Evolutionary conservation across 2,113 vertebrate species (phyloP), one percentile per base, ranked within the genome.

Genomic region (Lampris megalopsis): DNA sequence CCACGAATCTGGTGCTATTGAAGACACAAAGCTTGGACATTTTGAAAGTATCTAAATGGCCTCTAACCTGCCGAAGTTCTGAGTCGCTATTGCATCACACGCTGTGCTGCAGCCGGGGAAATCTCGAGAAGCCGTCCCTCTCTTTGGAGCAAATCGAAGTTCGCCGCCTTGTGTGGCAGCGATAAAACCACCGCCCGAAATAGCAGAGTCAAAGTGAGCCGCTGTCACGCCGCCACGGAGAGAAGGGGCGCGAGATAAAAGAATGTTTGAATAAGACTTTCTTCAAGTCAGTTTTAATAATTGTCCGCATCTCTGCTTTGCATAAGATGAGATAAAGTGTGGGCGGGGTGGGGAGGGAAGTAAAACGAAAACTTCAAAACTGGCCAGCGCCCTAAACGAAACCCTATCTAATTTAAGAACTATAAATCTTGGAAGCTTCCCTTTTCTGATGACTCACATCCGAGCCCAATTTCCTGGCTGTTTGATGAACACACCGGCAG

Each of bases 341-440:
- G 24, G 24, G 24, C 24, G 24, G 24, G 24, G 24, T 24, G 24
- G 63, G 37, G 67, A 60, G 72, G 2, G 8, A 63, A 59, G 50
- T 41, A 61, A 74, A 80, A 73, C n/a, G 41, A 35, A 58, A 68
- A 71, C 54, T 60, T 81, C 43, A 65, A 71, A 24, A 59, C 45
- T 77, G 71, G 61, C 63, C 73, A 2, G 9, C 68, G 70, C n/a
- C 57, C 40, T 58, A 50, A 5, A 79, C 80, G 76, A 62, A 79
- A 86, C 71, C 71, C 54, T 54, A 63, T 63, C 70, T 77, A 87
- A 89, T 89, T 82, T 61, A 63, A 63, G 71, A 83, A 63, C 50
- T 41, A 52, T 61, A 80, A 73, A 35, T 49, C 35, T 64, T 24
- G 48, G 48, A 77, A 57, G 42, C 41, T 57, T 79, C 9, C 9